Conservation (phyloP, 1,140 invertebrate genomes). For the Drosophila tani region DNA sequence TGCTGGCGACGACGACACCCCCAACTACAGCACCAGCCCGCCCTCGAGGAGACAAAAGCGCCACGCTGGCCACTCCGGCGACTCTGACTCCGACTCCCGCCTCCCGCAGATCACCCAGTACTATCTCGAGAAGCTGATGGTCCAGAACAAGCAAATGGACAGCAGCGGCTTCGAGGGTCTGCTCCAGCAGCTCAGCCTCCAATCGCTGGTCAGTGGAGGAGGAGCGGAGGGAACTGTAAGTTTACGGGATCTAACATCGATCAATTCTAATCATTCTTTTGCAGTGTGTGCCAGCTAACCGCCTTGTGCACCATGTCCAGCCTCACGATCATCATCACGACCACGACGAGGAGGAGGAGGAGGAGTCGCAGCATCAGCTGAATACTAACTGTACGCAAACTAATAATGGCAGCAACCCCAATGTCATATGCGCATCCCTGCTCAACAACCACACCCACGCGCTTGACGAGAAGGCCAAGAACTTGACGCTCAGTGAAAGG, state of each 20-base stretch:
- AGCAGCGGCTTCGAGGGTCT: constrained; percentile 87
- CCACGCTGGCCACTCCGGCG: constrained; percentile 61
- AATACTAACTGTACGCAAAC: constrained; percentile 46
- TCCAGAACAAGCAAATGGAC: constrained; percentile 71
- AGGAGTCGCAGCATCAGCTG: constrained; percentile 1
- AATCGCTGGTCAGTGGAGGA: constrained; percentile 85
- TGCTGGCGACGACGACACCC: constrained; percentile 66
- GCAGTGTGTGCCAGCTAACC: constrained; percentile 57
- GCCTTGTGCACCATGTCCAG: constrained; percentile 74
- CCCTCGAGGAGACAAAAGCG: constrained; percentile 71
- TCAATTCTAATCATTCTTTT: constrained; percentile 16
- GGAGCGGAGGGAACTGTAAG: constrained; percentile 86
- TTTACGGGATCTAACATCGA: constrained; percentile 10
- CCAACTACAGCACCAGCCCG: constrained; percentile 72
- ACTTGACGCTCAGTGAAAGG: constrained; percentile 60
- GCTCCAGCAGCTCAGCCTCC: constrained; percentile 87
- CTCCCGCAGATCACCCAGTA: constrained; percentile 72
- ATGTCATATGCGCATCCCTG: constrained; percentile 34
- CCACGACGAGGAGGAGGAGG: constrained; percentile 27
- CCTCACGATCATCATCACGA: constrained; percentile 66
- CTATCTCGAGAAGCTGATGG: constrained; percentile 86
- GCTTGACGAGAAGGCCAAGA: constrained; percentile 9
- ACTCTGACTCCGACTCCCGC: constrained; percentile 10
- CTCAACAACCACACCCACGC: constrained; percentile 14
- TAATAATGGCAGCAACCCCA: constrained; percentile 36